Evolutionary conservation across 2,888 invertebrate species (phyloP).

Genomic region (Alentia gelatinosa): DNA sequence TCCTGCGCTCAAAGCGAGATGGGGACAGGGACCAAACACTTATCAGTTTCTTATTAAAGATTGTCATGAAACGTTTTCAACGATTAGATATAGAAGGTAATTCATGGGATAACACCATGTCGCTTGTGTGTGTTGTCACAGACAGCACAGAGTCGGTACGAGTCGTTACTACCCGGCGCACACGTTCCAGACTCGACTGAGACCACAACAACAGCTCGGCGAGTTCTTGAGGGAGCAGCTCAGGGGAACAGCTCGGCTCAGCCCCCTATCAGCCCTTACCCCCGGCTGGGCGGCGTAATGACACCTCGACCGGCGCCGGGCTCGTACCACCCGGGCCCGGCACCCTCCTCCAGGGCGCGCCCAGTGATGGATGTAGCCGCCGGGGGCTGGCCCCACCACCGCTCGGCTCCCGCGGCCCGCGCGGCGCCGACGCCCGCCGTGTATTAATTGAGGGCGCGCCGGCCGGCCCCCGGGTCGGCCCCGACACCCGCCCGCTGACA

Average conservation of each 20-base stretch:
- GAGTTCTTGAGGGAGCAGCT: neutral
- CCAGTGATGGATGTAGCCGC: neutral
- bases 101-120: too few species aligned
- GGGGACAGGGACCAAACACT: too few species aligned
- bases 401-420: constrained; percentile 27
- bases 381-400: neutral
- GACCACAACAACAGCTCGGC: too few species aligned
- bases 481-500: constrained; percentile 31
- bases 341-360: neutral
- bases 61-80: too few species aligned
- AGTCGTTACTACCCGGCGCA: too few species aligned
- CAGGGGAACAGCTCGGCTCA: neutral
- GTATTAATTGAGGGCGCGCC: constrained; percentile 52
- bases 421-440: constrained; percentile 46
- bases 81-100: too few species aligned
- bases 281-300: constrained; percentile 45
- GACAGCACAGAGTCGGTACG: too few species aligned
- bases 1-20: too few species aligned
- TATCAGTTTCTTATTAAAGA: too few species aligned
- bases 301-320: neutral
- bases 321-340: constrained; percentile 48
- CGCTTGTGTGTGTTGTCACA: too few species aligned
- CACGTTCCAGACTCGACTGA: too few species aligned
- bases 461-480: neutral
- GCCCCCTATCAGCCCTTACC: constrained; percentile 22